Percentiles rank a stretch among this genome's conserved stretches.
These are phyloP conservation scores for Drosophila anceps DNA, from an alignment of 2,888 invertebrate genomes.

Conservation along the genomic window DNA sequence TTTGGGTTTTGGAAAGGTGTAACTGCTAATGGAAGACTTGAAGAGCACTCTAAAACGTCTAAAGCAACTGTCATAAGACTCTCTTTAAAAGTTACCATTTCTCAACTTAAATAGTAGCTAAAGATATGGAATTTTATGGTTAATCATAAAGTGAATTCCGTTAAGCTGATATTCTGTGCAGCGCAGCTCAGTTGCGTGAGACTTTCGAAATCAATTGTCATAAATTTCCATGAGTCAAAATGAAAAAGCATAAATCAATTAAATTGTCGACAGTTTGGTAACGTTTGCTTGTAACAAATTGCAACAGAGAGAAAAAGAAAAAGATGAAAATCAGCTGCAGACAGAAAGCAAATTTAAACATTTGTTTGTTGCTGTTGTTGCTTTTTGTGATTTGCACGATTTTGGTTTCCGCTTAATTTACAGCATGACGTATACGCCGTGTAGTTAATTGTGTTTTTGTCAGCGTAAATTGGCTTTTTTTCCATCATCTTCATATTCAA, in stretches of 20 bases:
- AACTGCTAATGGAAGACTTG: neutral
- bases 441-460: conserved; percentile 69
- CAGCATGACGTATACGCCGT: conserved; percentile 49
- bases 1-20: conserved; percentile 31
- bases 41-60: neutral
- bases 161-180: conserved; percentile 9
- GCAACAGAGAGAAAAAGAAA: conserved; percentile 16
- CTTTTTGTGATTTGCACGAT: conserved; percentile 64
- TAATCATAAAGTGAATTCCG: conserved; percentile 9
- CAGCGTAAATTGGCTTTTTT: conserved; percentile 60
- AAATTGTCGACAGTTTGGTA: conserved; percentile 67
- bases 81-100: neutral
- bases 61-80: neutral
- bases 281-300: conserved; percentile 28
- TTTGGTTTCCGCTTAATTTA: conserved; percentile 66
- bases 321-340: conserved; percentile 25
- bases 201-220: conserved; percentile 68
- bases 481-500: conserved; percentile 10
- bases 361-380: conserved; percentile 26
- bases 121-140: conserved; percentile 8
- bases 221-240: conserved; percentile 50
- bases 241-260: conserved; percentile 67
- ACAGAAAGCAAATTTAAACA: conserved; percentile 37
- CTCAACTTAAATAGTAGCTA: neutral
- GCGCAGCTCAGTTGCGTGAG: neutral